A percentile compares a stretch with the other conserved stretches of the same genome.
Conservation (phyloP, 2,113 vertebrate species). For the Hiodon tergisus region DNA sequence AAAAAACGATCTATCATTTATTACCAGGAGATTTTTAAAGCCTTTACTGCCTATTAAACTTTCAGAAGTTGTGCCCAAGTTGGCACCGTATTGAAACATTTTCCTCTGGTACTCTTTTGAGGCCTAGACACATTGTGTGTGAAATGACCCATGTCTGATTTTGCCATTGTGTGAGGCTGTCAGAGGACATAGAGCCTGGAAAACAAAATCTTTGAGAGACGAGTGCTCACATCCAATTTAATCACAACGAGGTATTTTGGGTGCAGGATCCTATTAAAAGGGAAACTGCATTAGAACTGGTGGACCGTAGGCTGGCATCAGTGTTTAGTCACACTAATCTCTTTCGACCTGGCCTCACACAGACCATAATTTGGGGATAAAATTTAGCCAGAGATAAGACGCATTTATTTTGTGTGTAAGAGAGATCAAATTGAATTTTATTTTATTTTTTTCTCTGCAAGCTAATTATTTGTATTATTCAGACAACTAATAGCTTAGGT, state of each 20-base stretch:
- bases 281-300: background rate
- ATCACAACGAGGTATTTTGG: background rate
- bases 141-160: background rate
- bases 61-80: background rate
- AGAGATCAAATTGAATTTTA: no score
- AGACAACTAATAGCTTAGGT: no score
- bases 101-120: background rate
- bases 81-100: background rate
- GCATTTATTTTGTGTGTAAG: no score
- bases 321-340: background rate
- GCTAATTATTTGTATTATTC: no score
- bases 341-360: background rate
- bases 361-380: background rate
- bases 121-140: background rate
- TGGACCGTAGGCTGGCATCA: background rate
- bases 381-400: background rate
- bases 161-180: background rate
- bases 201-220: background rate
- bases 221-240: background rate
- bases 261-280: background rate
- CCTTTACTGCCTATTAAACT: background rate
- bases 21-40: background rate
- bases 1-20: background rate
- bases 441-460: no score
- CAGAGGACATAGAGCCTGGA: background rate